These are phyloP conservation scores for Halocynthia roretzi DNA, from an alignment of 23 tunicate genomes.

Conservation along the genomic window DNA sequence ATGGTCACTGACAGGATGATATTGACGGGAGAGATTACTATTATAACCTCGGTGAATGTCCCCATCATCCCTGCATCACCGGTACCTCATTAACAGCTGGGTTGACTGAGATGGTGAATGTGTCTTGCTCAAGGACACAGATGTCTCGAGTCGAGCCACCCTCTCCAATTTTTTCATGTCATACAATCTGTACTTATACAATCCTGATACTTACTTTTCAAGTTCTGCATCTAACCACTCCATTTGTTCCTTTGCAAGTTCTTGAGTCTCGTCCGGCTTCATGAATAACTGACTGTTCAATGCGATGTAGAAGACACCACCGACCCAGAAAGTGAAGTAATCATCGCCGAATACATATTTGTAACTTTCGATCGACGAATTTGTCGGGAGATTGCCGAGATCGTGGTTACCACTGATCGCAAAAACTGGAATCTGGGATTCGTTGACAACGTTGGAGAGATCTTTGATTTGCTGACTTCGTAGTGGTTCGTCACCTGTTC, in stretches of 20 bases:
- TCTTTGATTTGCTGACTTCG: constrained; percentile 31
- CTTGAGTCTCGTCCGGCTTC: constrained; percentile 28
- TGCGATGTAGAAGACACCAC: constrained; percentile 75
- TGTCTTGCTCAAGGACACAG: no score
- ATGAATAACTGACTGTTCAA: constrained; percentile 58
- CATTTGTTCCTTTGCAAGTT: constrained; percentile 29
- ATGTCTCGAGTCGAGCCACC: no score
- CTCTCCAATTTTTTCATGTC: background rate
- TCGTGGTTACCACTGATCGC: constrained; percentile 82
- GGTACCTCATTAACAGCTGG: no score
- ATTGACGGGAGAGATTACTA: no score
- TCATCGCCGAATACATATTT: constrained; percentile 73
- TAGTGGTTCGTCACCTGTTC: constrained; percentile 23
- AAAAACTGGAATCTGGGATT: constrained; percentile 52
- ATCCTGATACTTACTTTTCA: constrained; percentile 20
- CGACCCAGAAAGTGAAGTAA: constrained; percentile 58
- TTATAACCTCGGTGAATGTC: no score
- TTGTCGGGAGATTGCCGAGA: constrained; percentile 63
- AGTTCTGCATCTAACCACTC: constrained; percentile 62
- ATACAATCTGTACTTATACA: background rate
- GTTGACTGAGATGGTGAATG: no score
- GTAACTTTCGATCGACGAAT: constrained; percentile 36
- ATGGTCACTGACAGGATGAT: no score
- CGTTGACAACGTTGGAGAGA: constrained; percentile 25
- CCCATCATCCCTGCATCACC: no score